phyloP scores from a whole-genome alignment of 92 coral and sea anemone species.

The Blastomussa wellsi region DNA sequence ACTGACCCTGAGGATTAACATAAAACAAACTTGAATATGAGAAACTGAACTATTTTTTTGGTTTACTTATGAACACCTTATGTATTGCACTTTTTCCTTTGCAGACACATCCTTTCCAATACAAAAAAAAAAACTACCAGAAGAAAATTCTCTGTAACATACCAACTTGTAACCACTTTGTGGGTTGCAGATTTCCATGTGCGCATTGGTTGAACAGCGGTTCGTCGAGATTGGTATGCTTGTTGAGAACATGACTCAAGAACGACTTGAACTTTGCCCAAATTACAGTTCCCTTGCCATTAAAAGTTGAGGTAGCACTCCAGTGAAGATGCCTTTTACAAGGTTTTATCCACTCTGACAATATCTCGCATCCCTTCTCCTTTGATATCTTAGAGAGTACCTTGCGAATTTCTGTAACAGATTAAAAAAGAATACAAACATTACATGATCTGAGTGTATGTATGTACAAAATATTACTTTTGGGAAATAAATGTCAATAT shows the following conservation, averaged over 20 bases:
- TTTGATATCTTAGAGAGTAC: too few species aligned
- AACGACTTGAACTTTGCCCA: slow-evolving; percentile 66
- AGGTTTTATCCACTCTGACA: slow-evolving; percentile 57
- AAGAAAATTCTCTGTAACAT: too few species aligned
- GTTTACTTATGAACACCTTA: slow-evolving; percentile 7
- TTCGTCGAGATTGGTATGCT: slow-evolving; percentile 47
- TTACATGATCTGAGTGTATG: neutral
- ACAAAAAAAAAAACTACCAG: neutral
- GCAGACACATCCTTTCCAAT: slow-evolving; percentile 1
- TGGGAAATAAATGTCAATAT: neutral
- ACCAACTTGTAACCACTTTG: slow-evolving; percentile 51
- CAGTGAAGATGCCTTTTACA: slow-evolving; percentile 61
- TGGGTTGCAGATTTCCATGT: slow-evolving; percentile 33
- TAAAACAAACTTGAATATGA: neutral
- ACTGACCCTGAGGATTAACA: neutral
- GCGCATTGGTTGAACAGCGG: slow-evolving; percentile 54
- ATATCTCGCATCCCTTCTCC: slow-evolving; percentile 51
- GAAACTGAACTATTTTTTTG: neutral
- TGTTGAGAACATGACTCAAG: slow-evolving; percentile 44
- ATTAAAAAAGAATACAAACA: neutral
- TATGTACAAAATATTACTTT: neutral
- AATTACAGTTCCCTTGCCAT: slow-evolving; percentile 54
- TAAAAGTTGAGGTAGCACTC: slow-evolving; percentile 53
- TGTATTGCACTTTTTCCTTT: neutral
- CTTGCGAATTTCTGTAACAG: slow-evolving; percentile 47